Conservation (phyloP, 2,113 vertebrate genomes). For the Grammomys dolichurus region DNA sequence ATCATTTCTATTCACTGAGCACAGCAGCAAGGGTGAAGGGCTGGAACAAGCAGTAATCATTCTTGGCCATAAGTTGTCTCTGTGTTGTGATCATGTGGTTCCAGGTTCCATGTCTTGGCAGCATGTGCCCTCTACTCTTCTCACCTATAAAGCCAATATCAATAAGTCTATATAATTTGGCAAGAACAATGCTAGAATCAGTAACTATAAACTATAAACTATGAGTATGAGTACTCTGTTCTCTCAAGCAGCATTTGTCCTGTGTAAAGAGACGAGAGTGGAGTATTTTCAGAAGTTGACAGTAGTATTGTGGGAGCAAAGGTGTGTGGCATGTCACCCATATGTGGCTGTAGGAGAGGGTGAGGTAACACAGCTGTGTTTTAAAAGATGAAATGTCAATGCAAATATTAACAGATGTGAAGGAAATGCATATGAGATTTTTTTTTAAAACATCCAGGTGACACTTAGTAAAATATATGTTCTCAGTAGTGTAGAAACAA, state of each 20-base stretch:
- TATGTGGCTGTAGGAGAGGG: fast-evolving
- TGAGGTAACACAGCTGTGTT: not conserved
- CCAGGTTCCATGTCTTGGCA: not conserved
- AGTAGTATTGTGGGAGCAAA: not conserved
- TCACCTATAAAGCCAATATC: not conserved
- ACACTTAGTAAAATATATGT: not conserved
- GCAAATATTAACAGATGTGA: not conserved
- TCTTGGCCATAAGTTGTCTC: not conserved
- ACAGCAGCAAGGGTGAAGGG: not conserved
- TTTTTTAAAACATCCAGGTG: not conserved
- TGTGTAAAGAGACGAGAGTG: not conserved
- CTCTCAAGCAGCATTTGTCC: not conserved
- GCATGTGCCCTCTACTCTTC: not conserved
- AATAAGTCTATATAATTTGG: not conserved
- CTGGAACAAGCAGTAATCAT: not conserved
- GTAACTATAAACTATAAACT: not conserved
- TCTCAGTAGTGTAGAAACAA: not conserved
- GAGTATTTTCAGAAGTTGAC: fast-evolving
- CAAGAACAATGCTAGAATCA: not conserved
- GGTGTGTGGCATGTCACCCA: too few species aligned
- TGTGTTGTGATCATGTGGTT: not conserved
- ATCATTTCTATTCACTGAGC: not conserved
- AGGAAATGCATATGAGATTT: not conserved
- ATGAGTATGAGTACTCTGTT: not conserved
- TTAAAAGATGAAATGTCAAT: not conserved